Conservation (phyloP, 2,797 vertebrate genomes). For the Huso huso region DNA sequence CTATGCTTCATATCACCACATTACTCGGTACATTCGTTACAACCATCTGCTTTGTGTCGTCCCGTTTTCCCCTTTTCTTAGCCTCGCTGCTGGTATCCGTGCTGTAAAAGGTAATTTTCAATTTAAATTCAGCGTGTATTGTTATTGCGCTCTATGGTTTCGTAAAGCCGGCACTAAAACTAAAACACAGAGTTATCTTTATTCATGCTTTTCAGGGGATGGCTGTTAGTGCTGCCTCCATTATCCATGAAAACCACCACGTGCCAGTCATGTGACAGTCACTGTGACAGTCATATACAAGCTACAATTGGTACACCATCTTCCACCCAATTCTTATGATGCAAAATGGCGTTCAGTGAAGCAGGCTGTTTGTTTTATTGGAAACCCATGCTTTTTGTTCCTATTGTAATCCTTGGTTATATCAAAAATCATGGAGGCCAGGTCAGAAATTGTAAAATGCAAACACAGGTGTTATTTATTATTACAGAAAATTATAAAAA, state of each 20-base stretch:
- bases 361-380: no score
- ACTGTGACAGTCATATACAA: slow-evolving; percentile 11
- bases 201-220: slow-evolving; percentile 24
- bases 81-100: slow-evolving; percentile 13
- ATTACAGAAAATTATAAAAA: no score
- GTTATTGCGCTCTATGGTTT: slow-evolving; percentile 22
- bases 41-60: slow-evolving; percentile 16
- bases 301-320: slow-evolving; percentile 3
- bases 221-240: slow-evolving; percentile 8
- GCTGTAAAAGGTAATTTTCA: slow-evolving; percentile 29
- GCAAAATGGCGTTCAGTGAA: no score
- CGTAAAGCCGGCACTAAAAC: slow-evolving; percentile 11
- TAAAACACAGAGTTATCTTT: slow-evolving; percentile 20
- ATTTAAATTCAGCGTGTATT: slow-evolving; percentile 27
- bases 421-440: no score
- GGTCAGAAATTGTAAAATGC: no score
- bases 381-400: no score
- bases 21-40: slow-evolving; percentile 18
- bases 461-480: no score
- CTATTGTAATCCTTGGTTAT: no score
- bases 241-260: slow-evolving; percentile 10
- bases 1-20: slow-evolving; percentile 3
- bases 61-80: slow-evolving; percentile 3
- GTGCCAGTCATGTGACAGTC: slow-evolving; percentile 10
- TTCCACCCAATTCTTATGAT: not conserved